A percentile compares a stretch with the other conserved stretches of the same genome.
Evolutionary conservation across 2,888 invertebrate species (phyloP).

Genomic region (Epirrhoe alternata): DNA sequence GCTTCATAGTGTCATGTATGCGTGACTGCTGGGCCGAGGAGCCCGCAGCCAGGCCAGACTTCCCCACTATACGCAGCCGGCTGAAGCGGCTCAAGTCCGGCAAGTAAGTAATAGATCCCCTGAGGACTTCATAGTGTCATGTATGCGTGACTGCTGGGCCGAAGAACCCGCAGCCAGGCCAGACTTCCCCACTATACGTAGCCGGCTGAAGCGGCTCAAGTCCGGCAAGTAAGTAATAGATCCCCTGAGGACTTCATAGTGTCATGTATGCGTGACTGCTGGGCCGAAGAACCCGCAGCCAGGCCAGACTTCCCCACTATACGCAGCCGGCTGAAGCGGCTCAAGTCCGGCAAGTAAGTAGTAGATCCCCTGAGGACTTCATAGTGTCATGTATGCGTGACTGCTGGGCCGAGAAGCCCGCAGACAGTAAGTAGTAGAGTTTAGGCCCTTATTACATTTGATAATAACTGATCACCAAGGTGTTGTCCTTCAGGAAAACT

Average conservation of each 20-base stretch:
- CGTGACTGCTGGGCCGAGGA: slow-evolving; percentile 96
- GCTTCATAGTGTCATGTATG: slow-evolving; percentile 91
- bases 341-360: slow-evolving; percentile 95
- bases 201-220: slow-evolving; percentile 94
- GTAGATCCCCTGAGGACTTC: too few species aligned
- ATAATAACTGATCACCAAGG: too few species aligned
- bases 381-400: slow-evolving; percentile 93
- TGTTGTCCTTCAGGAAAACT: too few species aligned
- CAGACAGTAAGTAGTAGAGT: slow-evolving; percentile 84
- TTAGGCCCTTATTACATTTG: too few species aligned
- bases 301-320: slow-evolving; percentile 95
- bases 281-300: slow-evolving; percentile 93
- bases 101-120: too few species aligned
- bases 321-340: slow-evolving; percentile 92
- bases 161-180: slow-evolving; percentile 93
- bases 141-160: slow-evolving; percentile 95
- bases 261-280: slow-evolving; percentile 94
- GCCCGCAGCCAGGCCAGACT: slow-evolving; percentile 93
- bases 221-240: slow-evolving; percentile 95
- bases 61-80: slow-evolving; percentile 90
- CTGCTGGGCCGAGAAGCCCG: slow-evolving; percentile 95
- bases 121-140: slow-evolving; percentile 90
- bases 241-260: slow-evolving; percentile 91
- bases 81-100: slow-evolving; percentile 96
- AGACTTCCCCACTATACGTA: slow-evolving; percentile 92